These are phyloP conservation scores for Anabas testudineus DNA, from an alignment of 2,797 vertebrate genomes.

Conservation along the genomic window DNA sequence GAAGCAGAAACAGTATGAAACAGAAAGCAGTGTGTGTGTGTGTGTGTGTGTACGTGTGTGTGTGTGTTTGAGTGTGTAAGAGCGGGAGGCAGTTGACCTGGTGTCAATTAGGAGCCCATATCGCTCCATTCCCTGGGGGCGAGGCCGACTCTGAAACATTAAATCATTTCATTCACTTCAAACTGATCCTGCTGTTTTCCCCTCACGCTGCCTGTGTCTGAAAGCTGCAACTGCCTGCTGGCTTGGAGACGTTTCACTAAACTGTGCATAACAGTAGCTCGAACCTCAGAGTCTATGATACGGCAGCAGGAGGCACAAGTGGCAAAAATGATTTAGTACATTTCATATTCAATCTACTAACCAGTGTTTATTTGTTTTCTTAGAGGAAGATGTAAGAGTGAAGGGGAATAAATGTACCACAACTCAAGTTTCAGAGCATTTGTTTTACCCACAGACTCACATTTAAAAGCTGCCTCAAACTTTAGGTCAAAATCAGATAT, in stretches of 20 bases:
- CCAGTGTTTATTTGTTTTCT: neutral
- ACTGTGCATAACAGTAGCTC: slow-evolving; percentile 40
- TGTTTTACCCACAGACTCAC: no score
- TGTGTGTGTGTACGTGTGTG: slow-evolving; percentile 30
- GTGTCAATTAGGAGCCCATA: slow-evolving; percentile 80
- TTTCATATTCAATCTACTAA: slow-evolving; percentile 9
- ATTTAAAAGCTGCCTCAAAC: no score
- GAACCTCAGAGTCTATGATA: slow-evolving; percentile 18
- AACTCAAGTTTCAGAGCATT: no score
- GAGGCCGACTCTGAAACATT: slow-evolving; percentile 77
- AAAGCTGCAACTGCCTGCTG: slow-evolving; percentile 50
- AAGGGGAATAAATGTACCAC: neutral
- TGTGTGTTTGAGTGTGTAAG: slow-evolving; percentile 19
- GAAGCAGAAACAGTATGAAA: slow-evolving; percentile 62
- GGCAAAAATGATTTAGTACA: neutral
- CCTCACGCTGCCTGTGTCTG: slow-evolving; percentile 31
- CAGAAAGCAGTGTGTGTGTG: slow-evolving; percentile 52
- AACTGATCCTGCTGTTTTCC: slow-evolving; percentile 65
- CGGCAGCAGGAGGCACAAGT: neutral
- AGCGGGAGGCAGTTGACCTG: slow-evolving; percentile 82
- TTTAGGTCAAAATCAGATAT: no score
- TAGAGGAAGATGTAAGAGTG: no score
- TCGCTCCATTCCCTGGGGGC: slow-evolving; percentile 78
- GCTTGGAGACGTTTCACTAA: slow-evolving; percentile 41
- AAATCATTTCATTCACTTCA: slow-evolving; percentile 80